phyloP scores from a whole-genome alignment of 1,140 invertebrate genomes.

The Dufourea novaeangliae region DNA sequence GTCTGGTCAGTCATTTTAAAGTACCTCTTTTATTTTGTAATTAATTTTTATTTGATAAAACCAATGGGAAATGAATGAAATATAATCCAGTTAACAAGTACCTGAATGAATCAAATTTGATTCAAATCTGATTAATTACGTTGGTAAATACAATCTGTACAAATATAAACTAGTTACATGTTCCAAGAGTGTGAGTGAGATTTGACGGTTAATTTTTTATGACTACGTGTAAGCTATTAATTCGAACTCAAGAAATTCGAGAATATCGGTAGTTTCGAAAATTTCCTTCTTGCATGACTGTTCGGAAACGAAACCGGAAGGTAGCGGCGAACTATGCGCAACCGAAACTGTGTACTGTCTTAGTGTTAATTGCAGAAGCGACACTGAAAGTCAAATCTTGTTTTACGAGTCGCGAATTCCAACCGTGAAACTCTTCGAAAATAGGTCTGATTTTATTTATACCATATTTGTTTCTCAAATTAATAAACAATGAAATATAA shows the following conservation, averaged over 20 bases:
- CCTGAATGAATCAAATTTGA: too few species aligned
- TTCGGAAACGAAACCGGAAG: neutral
- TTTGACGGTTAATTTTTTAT: neutral
- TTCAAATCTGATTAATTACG: neutral
- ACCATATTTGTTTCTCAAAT: neutral
- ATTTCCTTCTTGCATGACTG: neutral
- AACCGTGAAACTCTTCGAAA: neutral
- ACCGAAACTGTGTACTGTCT: neutral
- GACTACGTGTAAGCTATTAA: neutral
- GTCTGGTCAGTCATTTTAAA: too few species aligned
- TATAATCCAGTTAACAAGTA: too few species aligned
- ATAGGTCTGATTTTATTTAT: neutral
- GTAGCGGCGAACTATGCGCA: neutral
- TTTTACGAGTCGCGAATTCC: conserved; percentile 21
- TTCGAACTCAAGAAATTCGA: neutral
- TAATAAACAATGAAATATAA: too few species aligned
- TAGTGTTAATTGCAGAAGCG: conserved; percentile 35
- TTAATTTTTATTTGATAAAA: too few species aligned
- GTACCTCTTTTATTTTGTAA: too few species aligned
- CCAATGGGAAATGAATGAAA: too few species aligned
- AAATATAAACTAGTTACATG: neutral
- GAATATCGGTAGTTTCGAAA: neutral
- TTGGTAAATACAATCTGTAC: neutral
- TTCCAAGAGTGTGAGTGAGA: too few species aligned
- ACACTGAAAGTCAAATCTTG: conserved; percentile 15